Evolutionary conservation across 1,140 invertebrate species (phyloP), one percentile per base, ranked within the genome.

Genomic region (Drosophila bipectinata): DNA sequence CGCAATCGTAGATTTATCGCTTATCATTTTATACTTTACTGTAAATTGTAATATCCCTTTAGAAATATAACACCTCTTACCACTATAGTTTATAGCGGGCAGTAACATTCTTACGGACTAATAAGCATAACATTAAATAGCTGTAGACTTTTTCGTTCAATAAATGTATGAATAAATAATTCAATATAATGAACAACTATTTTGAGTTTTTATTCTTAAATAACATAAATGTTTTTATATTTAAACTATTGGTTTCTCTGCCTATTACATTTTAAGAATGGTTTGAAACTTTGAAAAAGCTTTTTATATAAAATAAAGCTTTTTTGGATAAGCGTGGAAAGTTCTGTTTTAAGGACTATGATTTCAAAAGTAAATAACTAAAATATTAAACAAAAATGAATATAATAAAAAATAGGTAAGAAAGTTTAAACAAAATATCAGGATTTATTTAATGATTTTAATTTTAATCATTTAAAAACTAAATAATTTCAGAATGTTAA

Each of bases 61-160:
- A 28, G 26, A 30, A 30, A 15, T 68, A 30, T 14, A 55, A 37
- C 24, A 24, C 39, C 62, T 32, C 34, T 15, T 18, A 4, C 32
- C 26, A 7, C 32, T 12, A 8, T 67, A 54, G 37, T 32, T 41
- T 7, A 18, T 28, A 68, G 1, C 12, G 34, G 34, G 34, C 34
- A 37, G 9, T 37, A 3, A 37, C 12, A n/a, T 37, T 37, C 26
- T 37, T 37, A 37, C 34, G 10, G 4, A 37, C 12, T 37, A 32
- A 2, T 10, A 10, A 34, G 32, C 10, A 34, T 34, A 37, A 37
- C 10, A 4, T 12, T 12, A 37, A 3, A 12, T 37, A 37, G 34
- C 34, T n/a, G 0, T 37, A 12, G 3, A 37, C 3, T 37, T 10
- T 37, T 37, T 37, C 12, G 34, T 37, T 37, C 10, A 37, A 37